A percentile compares a stretch with the other conserved stretches of the same genome.
These are phyloP conservation scores for Eretmocerus hayati DNA, from an alignment of 2,888 invertebrate genomes.

Conservation along the genomic window DNA sequence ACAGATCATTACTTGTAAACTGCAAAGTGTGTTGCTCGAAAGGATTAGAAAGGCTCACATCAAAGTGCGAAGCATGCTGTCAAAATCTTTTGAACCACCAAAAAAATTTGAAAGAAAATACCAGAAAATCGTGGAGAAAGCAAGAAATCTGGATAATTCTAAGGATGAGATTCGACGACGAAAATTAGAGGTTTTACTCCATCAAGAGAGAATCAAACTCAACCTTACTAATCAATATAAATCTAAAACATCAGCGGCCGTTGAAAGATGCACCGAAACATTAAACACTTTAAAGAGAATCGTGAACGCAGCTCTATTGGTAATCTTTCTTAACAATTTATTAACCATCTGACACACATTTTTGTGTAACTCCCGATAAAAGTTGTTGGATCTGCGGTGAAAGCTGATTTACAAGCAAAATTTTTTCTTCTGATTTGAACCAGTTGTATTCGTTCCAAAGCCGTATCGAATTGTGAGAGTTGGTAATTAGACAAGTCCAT, in stretches of 20 bases:
- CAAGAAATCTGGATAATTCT: background rate
- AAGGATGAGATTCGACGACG: slow-evolving; percentile 9
- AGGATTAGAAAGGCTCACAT: slow-evolving; percentile 19
- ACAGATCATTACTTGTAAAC: slow-evolving; percentile 23
- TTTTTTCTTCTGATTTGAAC: too few relatives aligned
- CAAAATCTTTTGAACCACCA: slow-evolving; percentile 6
- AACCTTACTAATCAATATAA: slow-evolving; percentile 18
- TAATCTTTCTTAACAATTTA: too few relatives aligned
- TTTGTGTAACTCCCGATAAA: too few relatives aligned
- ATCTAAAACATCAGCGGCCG: slow-evolving; percentile 17
- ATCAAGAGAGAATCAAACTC: slow-evolving; percentile 27
- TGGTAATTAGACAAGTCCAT: too few relatives aligned
- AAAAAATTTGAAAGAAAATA: slow-evolving; percentile 15
- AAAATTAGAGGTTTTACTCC: slow-evolving; percentile 26
- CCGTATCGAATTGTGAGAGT: too few relatives aligned
- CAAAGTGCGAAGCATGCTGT: slow-evolving; percentile 14
- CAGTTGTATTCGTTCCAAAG: too few relatives aligned
- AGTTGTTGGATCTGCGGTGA: too few relatives aligned
- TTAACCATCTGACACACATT: too few relatives aligned
- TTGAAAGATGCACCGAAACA: slow-evolving; percentile 24
- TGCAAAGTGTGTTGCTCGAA: slow-evolving; percentile 26
- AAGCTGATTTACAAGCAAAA: too few relatives aligned
- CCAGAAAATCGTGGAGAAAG: slow-evolving; percentile 1
- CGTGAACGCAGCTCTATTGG: slow-evolving; percentile 29
- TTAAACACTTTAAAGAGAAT: slow-evolving; percentile 31